phyloP scores from a whole-genome alignment of 1,140 invertebrate species.

The Ooceraea biroi region DNA sequence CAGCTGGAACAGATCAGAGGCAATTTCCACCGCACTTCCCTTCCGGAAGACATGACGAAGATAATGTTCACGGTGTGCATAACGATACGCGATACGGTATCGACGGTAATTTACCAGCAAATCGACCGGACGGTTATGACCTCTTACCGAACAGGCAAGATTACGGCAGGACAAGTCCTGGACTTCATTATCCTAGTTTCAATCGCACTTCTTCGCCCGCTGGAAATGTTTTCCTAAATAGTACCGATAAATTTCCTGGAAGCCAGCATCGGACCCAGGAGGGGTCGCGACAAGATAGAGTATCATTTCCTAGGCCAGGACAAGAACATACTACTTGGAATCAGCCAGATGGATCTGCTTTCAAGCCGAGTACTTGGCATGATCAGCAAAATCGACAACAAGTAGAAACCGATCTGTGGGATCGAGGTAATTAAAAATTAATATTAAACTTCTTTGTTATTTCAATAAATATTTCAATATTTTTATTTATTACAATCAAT shows the following conservation, averaged over 20 bases:
- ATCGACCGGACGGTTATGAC: conserved; percentile 4
- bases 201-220: not conserved
- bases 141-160: conserved; percentile 11
- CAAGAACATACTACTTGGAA: conserved; percentile 39
- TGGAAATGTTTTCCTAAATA: conserved; percentile 66
- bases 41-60: not conserved
- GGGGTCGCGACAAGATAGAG: not conserved
- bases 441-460: not conserved
- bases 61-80: not conserved
- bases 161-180: conserved; percentile 54
- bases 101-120: not conserved
- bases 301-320: not conserved
- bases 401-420: conserved; percentile 15
- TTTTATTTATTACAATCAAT: too few relatives aligned
- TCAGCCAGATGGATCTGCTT: conserved; percentile 32
- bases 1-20: conserved; percentile 14
- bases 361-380: conserved; percentile 38
- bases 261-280: conserved; percentile 10
- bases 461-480: conserved; percentile 2
- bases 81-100: conserved; percentile 10
- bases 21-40: conserved; percentile 14
- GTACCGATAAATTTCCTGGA: not conserved
- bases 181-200: conserved; percentile 8
- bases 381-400: conserved; percentile 5
- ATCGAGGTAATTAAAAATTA: conserved; percentile 63